These are phyloP conservation scores for Perizoma flavofasciatum DNA, from an alignment of 2,888 invertebrate species.

Conservation along the genomic window DNA sequence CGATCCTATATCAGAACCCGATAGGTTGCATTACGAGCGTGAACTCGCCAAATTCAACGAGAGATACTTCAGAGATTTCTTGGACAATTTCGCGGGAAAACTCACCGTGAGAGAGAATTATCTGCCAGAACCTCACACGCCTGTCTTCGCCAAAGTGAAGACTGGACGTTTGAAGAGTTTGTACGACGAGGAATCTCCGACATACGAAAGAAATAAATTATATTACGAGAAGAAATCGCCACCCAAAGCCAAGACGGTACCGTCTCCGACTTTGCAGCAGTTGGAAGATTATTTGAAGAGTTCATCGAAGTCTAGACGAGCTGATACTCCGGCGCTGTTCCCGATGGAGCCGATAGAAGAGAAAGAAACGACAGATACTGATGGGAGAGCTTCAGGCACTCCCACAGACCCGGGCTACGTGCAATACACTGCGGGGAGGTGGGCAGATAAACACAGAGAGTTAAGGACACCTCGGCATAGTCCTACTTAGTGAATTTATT, in stretches of 20 bases:
- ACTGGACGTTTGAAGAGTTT: constrained; percentile 65
- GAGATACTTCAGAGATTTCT: constrained; percentile 68
- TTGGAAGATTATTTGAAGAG: constrained; percentile 75
- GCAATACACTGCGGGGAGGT: constrained; percentile 87
- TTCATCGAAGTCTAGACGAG: constrained; percentile 62
- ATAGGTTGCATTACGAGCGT: constrained; percentile 70
- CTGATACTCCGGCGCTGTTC: constrained; percentile 73
- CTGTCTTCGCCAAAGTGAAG: constrained; percentile 76
- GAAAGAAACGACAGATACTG: constrained; percentile 61
- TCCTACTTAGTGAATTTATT: constrained; percentile 55
- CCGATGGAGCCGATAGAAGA: constrained; percentile 83
- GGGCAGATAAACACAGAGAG: constrained; percentile 81
- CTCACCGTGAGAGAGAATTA: constrained; percentile 72
- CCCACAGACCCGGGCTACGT: constrained; percentile 90
- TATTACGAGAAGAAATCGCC: constrained; percentile 68
- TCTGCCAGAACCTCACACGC: constrained; percentile 76
- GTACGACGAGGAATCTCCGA: constrained; percentile 70
- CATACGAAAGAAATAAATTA: constrained; percentile 24
- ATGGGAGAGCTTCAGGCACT: constrained; percentile 84
- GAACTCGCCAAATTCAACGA: constrained; percentile 78
- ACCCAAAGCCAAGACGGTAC: constrained; percentile 65
- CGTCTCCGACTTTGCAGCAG: constrained; percentile 76
- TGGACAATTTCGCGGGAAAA: constrained; percentile 67
- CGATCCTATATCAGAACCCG: constrained; percentile 68
- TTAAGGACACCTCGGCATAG: constrained; percentile 84